Conservation (phyloP, 2,888 invertebrate genomes). For the Cosmorhoe ocellata region DNA sequence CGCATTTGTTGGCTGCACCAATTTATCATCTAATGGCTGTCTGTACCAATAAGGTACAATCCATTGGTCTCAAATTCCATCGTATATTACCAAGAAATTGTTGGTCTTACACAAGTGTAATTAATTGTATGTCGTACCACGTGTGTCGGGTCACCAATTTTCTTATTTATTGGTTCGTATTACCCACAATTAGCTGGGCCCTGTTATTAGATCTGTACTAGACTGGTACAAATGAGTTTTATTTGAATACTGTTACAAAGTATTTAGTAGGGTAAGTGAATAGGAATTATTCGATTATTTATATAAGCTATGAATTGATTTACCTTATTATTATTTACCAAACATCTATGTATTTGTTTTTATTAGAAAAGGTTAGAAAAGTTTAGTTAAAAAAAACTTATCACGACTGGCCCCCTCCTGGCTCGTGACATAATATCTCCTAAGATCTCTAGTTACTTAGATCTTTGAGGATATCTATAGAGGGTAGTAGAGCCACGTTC, state of each 20-base stretch:
- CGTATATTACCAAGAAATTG: constrained; percentile 23
- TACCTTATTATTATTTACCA: too few species aligned
- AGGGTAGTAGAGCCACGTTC: too few species aligned
- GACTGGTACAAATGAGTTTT: constrained; percentile 51
- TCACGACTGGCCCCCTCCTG: too few species aligned
- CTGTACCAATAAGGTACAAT: constrained; percentile 14
- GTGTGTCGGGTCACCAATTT: constrained; percentile 61
- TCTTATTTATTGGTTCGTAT: constrained; percentile 71
- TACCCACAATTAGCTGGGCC: constrained; percentile 59
- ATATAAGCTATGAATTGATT: too few species aligned
- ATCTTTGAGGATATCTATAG: too few species aligned
- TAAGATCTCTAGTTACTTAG: too few species aligned
- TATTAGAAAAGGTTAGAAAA: too few species aligned
- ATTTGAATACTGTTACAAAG: constrained; percentile 38
- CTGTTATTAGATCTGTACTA: constrained; percentile 55
- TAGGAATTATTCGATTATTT: too few species aligned
- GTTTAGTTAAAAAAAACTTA: too few species aligned
- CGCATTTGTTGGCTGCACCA: neutral
- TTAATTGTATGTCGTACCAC: constrained; percentile 62
- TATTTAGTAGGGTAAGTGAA: too few species aligned
- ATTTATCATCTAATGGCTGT: constrained; percentile 20
- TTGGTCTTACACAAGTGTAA: constrained; percentile 40
- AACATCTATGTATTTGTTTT: too few species aligned
- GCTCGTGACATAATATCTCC: too few species aligned
- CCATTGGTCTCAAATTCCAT: constrained; percentile 24